Evolutionary conservation across 2,888 invertebrate species (phyloP), one percentile per base, ranked within the genome.

Genomic region (Itoplectis maculator): DNA sequence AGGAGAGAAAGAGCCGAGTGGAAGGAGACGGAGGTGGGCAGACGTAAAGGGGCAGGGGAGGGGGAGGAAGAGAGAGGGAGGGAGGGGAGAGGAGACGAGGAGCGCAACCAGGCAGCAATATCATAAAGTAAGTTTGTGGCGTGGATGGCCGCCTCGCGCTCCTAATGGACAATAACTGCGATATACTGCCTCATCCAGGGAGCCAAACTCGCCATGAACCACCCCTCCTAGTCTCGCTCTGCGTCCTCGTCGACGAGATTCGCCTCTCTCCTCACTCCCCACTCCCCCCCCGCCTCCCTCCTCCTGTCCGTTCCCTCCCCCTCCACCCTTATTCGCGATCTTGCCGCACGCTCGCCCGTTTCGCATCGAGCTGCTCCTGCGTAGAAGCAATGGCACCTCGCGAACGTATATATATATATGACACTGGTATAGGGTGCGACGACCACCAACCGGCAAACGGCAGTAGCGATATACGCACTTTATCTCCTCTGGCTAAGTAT

Each of bases 141-240:
- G 87, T 89, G 88, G 90, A 90, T 90, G 88, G 90, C 87, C 88
- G 87, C 86, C 87, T 87, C 84, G 89, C 87, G 87, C 87, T 88
- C 88, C 88, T 91, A 91, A 91, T 91, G 90, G 91, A 91, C 91
- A 90, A 90, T 91, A 91, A 91, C 90, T 85, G 86, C 89, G 89
- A 91, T 90, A 89, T 90, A 90, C 89, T 88, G 89, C 89, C 88
- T 90, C 88, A 86, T 89, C 86, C 88, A 79, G 70, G 70, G 79
- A 84, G 78, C 82, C 82, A 75, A 69, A 59, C 80, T 65, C 65
- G 42, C 65, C 65, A 61, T 65, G 65, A 80, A 81, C 80, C 85
- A 81, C 79, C 84, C 59, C 47, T 42, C 35, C 79, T 54, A 23
- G 54, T 23, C 51, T 54, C 51, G 20, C 66, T 42, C 54, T n/a